Base-by-base conservation (phyloP, 2,113 vertebrate species). In the Delphinapterus leucas region DNA sequence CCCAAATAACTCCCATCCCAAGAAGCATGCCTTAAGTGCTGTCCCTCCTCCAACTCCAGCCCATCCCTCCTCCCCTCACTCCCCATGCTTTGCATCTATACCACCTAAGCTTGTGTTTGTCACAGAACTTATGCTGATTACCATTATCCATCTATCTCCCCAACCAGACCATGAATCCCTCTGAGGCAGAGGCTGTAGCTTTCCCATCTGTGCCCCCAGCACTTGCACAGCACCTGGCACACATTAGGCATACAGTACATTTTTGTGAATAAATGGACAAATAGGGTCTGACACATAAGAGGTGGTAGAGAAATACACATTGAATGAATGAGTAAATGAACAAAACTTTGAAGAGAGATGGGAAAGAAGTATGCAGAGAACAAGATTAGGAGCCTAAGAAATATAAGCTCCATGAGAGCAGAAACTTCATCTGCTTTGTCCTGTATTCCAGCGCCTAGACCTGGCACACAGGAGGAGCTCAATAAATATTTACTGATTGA, bases 291-390 rank as follows among this genome's bases (percentile, higher is more conserved):
- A 65, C 47, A 70, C 2, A 36, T 79, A 71, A 63, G 18, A 80
- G 31, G 18, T 44, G 44, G 44, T 5, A 85, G 71, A 65, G 71
- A 77, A 89, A 77, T 12, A 21, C 15, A 68, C 26, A 58, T 4
- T 49, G 38, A 96, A 77, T 77, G 38, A 93, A n/a, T 10, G 20
- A 38, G 58, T 68, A n/a, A 87, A 33, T 67, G 58, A 95, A n/a
- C 31, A 53, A 68, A 61, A 36, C 23, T 73, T n/a, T 67, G 31
- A 88, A n/a, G n/a, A 55, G 25, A 74, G n/a, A 38, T 58, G 36
- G 7, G 31, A 47, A 41, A n/a, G 36, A 70, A 65, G 44, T 41
- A 58, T 12, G 8, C 8, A 33, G 55, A 83, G 9, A 71, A 60
- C 21, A 87, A 41, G 49, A 33, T 33, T 23, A 33, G 36, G 44